These are phyloP conservation scores for Saxicola maurus DNA, from an alignment of 2,797 vertebrate genomes.

Conservation along the genomic window DNA sequence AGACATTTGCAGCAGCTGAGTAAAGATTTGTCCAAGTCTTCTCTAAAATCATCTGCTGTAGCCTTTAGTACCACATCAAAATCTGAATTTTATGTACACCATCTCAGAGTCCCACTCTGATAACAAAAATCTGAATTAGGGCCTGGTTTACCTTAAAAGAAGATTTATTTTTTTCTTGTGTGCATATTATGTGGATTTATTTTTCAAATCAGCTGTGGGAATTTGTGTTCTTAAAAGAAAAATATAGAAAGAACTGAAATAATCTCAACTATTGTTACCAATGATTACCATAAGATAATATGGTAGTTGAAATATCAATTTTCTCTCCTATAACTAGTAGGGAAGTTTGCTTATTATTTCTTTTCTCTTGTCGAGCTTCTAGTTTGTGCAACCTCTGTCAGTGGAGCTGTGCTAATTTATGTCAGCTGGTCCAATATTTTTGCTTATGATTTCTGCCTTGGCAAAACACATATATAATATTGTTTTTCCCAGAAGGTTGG, in stretches of 20 bases:
- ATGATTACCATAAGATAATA: not conserved
- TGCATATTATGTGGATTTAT: not conserved
- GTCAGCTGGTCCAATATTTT: slow-evolving; percentile 30
- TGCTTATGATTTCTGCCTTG: slow-evolving; percentile 31
- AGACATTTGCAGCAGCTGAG: not conserved
- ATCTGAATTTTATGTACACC: not conserved
- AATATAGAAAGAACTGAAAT: not conserved
- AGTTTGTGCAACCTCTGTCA: not conserved
- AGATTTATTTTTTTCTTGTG: not conserved
- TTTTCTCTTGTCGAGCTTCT: not conserved
- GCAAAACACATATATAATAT: not conserved
- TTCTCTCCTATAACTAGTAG: not conserved
- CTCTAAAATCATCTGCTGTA: not conserved
- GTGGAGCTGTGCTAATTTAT: not conserved
- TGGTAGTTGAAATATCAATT: not conserved
- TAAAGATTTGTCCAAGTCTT: not conserved
- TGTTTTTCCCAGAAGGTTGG: slow-evolving; percentile 11
- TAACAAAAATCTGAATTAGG: not conserved
- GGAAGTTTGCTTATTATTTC: not conserved
- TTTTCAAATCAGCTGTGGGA: not conserved
- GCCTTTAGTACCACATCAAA: not conserved
- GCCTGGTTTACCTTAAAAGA: not conserved
- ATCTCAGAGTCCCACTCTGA: fast-evolving
- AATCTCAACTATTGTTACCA: not conserved
- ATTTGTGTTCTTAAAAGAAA: not conserved